phyloP scores from a whole-genome alignment of 2,797 vertebrate species.

The Limosa lapponica region DNA sequence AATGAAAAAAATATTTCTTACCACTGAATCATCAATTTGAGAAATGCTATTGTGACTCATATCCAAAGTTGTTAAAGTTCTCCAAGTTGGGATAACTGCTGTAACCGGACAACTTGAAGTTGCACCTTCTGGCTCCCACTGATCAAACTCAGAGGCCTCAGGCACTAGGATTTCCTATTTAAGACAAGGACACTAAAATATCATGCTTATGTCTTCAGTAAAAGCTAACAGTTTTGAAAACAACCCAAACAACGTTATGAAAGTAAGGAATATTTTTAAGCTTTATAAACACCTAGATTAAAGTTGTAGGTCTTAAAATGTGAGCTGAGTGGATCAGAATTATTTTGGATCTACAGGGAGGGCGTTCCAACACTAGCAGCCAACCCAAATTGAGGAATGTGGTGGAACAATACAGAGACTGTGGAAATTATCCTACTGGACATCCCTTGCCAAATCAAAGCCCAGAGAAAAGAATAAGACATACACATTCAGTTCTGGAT shows the following conservation, averaged over 20 bases:
- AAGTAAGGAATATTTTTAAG: conserved; percentile 32
- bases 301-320: neutral
- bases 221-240: conserved; percentile 6
- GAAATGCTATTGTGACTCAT: conserved; percentile 93
- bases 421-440: neutral
- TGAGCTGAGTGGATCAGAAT: neutral
- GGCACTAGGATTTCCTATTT: conserved; percentile 90
- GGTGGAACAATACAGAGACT: neutral
- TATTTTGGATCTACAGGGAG: neutral
- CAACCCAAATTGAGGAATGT: neutral
- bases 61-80: conserved; percentile 91
- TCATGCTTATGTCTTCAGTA: neutral
- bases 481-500: neutral
- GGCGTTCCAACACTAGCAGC: neutral
- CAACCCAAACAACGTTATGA: neutral
- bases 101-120: conserved; percentile 85
- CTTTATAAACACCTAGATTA: neutral
- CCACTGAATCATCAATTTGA: conserved; percentile 89
- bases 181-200: conserved; percentile 33
- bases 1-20: conserved; percentile 65
- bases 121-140: conserved; percentile 92
- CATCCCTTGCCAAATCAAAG: neutral
- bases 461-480: neutral
- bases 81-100: conserved; percentile 92
- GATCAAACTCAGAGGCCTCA: conserved; percentile 91